Percentiles rank a stretch among this genome's conserved stretches.
Evolutionary conservation across 2,888 invertebrate genomes (phyloP).

Genomic region (Sinotaia quadrata): DNA sequence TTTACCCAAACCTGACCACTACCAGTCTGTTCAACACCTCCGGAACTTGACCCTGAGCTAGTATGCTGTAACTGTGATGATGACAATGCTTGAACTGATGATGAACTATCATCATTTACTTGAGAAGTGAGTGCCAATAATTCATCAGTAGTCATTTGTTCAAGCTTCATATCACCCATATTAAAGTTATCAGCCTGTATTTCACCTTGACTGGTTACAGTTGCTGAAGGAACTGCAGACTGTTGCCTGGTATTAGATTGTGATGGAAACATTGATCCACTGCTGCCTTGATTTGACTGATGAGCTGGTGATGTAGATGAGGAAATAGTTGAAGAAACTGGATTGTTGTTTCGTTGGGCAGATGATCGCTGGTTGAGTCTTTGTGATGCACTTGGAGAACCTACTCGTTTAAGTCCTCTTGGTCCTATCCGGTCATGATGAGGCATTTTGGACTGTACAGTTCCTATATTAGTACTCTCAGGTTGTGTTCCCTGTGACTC

Average conservation of each 20-base stretch:
- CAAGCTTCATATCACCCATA: conserved; percentile 17
- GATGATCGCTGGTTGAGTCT: neutral
- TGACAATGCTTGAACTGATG: neutral
- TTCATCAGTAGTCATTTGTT: conserved; percentile 25
- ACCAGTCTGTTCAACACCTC: neutral
- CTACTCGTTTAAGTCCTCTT: neutral
- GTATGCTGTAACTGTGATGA: neutral
- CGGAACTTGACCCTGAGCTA: conserved; percentile 4
- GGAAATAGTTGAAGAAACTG: neutral
- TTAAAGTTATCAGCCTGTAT: conserved; percentile 18
- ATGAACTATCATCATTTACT: conserved; percentile 5
- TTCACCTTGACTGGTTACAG: conserved; percentile 15
- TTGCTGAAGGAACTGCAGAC: conserved; percentile 10
- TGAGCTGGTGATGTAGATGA: neutral
- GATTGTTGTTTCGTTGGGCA: too few relatives aligned
- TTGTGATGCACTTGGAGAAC: conserved; percentile 8
- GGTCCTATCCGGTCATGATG: too few relatives aligned
- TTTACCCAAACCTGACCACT: conserved; percentile 11
- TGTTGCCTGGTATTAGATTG: conserved; percentile 6
- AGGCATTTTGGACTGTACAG: too few relatives aligned
- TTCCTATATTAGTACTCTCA: conserved; percentile 34
- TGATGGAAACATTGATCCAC: too few relatives aligned
- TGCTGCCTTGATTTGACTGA: neutral
- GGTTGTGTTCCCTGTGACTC: conserved; percentile 29
- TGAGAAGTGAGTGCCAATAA: conserved; percentile 25